Percentiles rank a stretch among this genome's conserved stretches.
Conservation (phyloP, 2,888 invertebrate genomes). For the Agriopis marginaria region DNA sequence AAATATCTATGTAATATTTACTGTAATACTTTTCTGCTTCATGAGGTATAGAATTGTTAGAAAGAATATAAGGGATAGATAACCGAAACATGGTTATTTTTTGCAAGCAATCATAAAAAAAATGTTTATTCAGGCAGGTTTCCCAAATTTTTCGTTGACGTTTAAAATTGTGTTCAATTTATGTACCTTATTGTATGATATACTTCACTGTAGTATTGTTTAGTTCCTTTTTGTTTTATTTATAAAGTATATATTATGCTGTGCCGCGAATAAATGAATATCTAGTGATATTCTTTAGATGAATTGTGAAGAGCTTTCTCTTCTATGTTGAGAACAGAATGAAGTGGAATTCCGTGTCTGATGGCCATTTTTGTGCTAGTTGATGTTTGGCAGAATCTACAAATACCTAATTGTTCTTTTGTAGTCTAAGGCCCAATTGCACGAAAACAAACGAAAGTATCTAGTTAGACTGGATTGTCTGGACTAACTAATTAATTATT, state of each 20-base stretch:
- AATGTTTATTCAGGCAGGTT: conserved; percentile 65
- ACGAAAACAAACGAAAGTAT: no score
- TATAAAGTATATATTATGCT: conserved; percentile 49
- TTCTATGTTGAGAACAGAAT: conserved; percentile 23
- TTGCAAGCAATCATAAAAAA: conserved; percentile 64
- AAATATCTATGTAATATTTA: conserved; percentile 71
- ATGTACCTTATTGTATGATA: conserved; percentile 65
- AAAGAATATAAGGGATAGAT: conserved; percentile 77
- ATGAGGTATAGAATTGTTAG: conserved; percentile 82
- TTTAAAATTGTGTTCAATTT: conserved; percentile 63
- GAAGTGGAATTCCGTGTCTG: conserved; percentile 29
- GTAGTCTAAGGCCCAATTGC: no score
- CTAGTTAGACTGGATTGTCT: no score
- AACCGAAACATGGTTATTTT: conserved; percentile 74
- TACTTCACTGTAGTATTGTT: conserved; percentile 57
- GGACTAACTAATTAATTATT: no score
- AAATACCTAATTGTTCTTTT: background rate
- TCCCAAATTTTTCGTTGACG: conserved; percentile 63
- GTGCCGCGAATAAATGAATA: conserved; percentile 46
- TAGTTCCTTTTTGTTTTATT: conserved; percentile 56
- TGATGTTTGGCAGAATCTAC: conserved; percentile 15
- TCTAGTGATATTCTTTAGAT: conserved; percentile 37
- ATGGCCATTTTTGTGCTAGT: conserved; percentile 44
- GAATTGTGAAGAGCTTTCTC: conserved; percentile 34
- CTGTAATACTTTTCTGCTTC: conserved; percentile 84